Conservation (phyloP, 2,797 vertebrate genomes). For the Anguilla anguilla region DNA sequence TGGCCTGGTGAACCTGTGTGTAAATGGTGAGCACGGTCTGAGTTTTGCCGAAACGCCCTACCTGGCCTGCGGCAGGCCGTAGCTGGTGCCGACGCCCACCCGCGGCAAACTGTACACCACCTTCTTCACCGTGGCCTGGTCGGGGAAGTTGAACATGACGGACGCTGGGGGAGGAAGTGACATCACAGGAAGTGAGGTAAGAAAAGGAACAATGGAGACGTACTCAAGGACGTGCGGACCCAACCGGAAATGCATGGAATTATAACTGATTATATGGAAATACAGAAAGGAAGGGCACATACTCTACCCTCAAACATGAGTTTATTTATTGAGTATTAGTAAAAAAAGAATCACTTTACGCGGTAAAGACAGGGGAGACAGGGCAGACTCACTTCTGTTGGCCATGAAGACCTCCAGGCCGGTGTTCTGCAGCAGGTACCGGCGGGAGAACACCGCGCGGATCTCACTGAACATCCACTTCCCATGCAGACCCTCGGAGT, state of each 20-base stretch:
- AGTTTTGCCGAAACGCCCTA: constrained; percentile 55
- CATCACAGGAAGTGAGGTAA: constrained; percentile 10
- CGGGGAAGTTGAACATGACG: constrained; percentile 98
- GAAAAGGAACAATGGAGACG: constrained; percentile 33
- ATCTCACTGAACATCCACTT: constrained; percentile 99
- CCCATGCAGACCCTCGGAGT: constrained; percentile 94
- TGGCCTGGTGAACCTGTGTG: neutral
- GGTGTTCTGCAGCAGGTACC: constrained; percentile 93
- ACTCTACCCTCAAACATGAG: neutral
- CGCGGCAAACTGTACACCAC: constrained; percentile 95
- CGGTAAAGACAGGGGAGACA: neutral
- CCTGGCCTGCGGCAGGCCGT: constrained; percentile 97
- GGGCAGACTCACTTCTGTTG: constrained; percentile 84
- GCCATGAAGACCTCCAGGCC: constrained; percentile 98
- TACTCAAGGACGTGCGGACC: neutral
- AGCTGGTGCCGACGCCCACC: constrained; percentile 97
- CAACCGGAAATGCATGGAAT: too few relatives aligned
- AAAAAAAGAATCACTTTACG: neutral
- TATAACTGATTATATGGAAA: neutral
- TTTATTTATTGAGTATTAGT: neutral
- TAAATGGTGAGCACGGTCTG: neutral
- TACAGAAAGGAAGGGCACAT: constrained; percentile 22
- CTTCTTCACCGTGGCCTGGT: constrained; percentile 95
- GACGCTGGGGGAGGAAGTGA: constrained; percentile 78
- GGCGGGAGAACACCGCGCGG: constrained; percentile 92